Percentiles rank a stretch among this genome's conserved stretches.
These are phyloP conservation scores for Cheilosia soror DNA, from an alignment of 2,888 invertebrate genomes.

Conservation along the genomic window DNA sequence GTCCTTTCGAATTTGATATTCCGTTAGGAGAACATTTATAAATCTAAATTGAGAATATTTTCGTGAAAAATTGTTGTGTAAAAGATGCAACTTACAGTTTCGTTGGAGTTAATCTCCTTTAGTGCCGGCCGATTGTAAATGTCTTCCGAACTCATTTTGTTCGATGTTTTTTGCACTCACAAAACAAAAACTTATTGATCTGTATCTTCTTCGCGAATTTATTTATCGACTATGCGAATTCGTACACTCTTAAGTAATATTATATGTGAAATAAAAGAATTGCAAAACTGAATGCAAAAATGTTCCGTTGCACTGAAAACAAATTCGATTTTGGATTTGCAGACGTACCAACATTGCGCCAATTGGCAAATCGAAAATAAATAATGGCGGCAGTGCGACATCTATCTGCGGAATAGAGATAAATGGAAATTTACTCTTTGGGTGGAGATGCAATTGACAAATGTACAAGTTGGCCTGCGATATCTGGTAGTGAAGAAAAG, in stretches of 20 bases:
- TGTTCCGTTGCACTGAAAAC: conserved; percentile 71
- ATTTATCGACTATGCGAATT: background rate
- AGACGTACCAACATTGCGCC: conserved; percentile 46
- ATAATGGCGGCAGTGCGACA: conserved; percentile 27
- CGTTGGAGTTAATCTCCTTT: conserved; percentile 68
- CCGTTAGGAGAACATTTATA: conserved; percentile 2
- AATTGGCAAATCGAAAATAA: conserved; percentile 20
- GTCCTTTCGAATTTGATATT: conserved; percentile 8
- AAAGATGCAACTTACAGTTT: conserved; percentile 45
- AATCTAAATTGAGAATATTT: background rate
- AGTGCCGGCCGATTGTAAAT: conserved; percentile 56
- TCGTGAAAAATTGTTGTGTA: background rate
- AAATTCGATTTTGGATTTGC: conserved; percentile 70
- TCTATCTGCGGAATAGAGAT: conserved; percentile 11
- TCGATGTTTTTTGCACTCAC: background rate
- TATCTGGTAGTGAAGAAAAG: too few species aligned
- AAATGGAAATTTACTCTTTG: background rate
- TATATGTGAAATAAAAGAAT: conserved; percentile 8
- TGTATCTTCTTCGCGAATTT: background rate
- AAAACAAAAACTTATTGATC: background rate
- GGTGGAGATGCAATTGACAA: conserved; percentile 33
- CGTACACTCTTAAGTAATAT: background rate
- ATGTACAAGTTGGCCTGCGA: too few species aligned
- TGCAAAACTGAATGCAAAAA: conserved; percentile 24
- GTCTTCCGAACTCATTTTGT: conserved; percentile 57